Conservation (phyloP, 2,113 vertebrate species). For the Anoura caudifer region DNA sequence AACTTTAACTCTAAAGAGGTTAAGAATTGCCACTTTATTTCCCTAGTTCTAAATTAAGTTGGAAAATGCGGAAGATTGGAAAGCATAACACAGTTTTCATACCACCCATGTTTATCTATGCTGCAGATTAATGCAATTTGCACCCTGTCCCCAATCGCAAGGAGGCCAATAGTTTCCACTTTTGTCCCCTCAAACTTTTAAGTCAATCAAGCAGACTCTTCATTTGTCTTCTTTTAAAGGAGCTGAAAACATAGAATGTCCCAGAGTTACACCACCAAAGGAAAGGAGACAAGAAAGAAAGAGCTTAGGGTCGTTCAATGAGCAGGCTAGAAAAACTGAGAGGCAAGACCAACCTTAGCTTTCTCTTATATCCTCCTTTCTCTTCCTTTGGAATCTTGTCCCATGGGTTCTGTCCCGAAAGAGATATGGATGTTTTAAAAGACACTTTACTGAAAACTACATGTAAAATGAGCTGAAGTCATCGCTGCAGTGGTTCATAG, state of each 20-base stretch:
- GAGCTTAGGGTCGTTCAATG: not conserved
- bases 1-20: constrained; percentile 22
- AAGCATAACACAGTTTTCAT: not conserved
- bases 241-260: not conserved
- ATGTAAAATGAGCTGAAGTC: not conserved
- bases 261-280: not conserved
- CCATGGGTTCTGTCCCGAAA: not conserved
- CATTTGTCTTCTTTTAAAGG: not conserved
- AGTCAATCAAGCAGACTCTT: not conserved
- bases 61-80: not conserved
- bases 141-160: not conserved
- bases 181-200: not conserved
- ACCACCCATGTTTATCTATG: not conserved
- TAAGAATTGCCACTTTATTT: not conserved
- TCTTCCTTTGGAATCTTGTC: not conserved
- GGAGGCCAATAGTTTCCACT: not conserved
- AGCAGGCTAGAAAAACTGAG: not conserved
- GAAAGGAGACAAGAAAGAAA: not conserved
- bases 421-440: not conserved
- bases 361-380: not conserved
- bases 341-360: not conserved
- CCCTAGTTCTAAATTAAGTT: not conserved
- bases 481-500: not conserved
- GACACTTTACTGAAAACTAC: not conserved
- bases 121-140: not conserved